These are phyloP conservation scores for Gortyna flavago DNA, from an alignment of 2,888 invertebrate species.

Conservation along the genomic window DNA sequence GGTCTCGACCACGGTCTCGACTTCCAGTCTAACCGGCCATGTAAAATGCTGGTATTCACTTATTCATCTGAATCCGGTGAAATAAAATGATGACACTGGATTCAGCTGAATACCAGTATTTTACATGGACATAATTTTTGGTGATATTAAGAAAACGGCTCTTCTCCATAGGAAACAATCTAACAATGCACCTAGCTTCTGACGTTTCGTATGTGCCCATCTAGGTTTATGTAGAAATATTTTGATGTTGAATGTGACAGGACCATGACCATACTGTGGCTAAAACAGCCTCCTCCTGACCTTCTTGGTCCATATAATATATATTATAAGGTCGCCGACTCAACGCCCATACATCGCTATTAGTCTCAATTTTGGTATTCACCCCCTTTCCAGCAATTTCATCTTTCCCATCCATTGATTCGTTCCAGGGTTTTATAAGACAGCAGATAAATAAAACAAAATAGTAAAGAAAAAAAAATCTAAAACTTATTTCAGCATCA, in stretches of 20 bases:
- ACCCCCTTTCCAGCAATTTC: neutral
- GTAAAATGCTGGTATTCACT: no score
- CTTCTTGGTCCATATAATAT: no score
- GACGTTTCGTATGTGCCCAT: neutral
- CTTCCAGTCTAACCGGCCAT: no score
- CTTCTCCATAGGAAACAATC: neutral
- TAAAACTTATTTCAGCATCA: slow-evolving; percentile 71
- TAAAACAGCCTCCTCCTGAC: no score
- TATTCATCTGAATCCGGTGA: no score
- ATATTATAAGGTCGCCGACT: no score
- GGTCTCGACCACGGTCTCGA: no score
- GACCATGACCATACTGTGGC: neutral
- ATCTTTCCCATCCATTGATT: neutral
- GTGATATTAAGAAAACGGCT: neutral
- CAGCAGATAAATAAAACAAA: slow-evolving; percentile 40
- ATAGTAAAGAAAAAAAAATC: slow-evolving; percentile 48
- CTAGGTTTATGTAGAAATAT: no score
- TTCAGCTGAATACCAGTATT: no score
- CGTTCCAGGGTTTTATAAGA: neutral
- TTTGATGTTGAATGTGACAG: neutral
- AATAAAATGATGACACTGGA: no score
- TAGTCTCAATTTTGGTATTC: neutral
- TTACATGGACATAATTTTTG: neutral
- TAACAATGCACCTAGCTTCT: neutral
- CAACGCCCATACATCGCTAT: neutral